These are phyloP conservation scores for Alexandromys fortis DNA, from an alignment of 2,113 vertebrate species.

Conservation along the genomic window DNA sequence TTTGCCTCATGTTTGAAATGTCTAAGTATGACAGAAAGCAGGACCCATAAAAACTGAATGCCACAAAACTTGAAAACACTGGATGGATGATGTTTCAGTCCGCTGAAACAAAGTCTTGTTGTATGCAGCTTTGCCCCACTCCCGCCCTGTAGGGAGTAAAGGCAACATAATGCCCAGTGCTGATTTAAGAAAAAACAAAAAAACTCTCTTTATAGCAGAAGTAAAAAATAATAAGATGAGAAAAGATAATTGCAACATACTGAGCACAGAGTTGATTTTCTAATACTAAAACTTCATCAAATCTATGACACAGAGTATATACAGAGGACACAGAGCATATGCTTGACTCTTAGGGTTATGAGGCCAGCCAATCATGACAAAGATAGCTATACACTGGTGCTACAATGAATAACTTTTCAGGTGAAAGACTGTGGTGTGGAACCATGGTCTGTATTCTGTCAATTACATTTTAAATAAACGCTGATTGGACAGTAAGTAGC, in stretches of 20 bases:
- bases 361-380: neutral
- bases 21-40: neutral
- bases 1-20: neutral
- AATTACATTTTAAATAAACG: no score
- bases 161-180: neutral
- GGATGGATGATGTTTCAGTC: neutral
- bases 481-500: no score
- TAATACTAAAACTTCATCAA: neutral
- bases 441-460: no score
- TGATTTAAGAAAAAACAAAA: neutral
- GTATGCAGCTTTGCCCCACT: neutral
- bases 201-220: conserved; percentile 14
- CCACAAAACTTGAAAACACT: neutral
- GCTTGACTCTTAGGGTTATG: neutral
- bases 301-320: neutral
- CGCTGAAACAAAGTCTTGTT: neutral
- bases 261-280: neutral
- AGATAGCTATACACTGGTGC: neutral
- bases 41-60: neutral
- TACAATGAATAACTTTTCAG: neutral
- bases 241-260: neutral
- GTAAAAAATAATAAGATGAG: neutral
- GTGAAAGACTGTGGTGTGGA: neutral
- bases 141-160: neutral
- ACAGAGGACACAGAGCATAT: neutral